Evolutionary conservation across 2,113 vertebrate species (phyloP), one percentile per base, ranked within the genome.

Genomic region (Varanus salvator): DNA sequence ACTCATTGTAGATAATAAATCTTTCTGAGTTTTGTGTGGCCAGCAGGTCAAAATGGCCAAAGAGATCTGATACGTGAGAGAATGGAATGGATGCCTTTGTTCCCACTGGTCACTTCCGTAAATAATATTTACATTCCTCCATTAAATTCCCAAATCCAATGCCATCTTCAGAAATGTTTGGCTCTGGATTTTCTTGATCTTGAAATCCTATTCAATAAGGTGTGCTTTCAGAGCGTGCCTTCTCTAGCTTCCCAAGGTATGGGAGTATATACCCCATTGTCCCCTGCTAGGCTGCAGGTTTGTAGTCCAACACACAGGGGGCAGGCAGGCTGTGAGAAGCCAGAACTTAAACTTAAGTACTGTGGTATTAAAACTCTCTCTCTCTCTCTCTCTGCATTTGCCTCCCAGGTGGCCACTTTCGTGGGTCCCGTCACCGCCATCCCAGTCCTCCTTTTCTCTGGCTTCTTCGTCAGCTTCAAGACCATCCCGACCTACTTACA

Each of bases 391-490:
- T 3, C 1, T 77, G 23, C 34, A 38, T 90, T 52, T 94, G 64
- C 78, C 94, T 80, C 84, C 72, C 94, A 99, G 99, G 99, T 99
- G 93, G 99, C 99, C 90, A 99, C 99, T 2, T 99, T 99, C 14
- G 97, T 99, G 94, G 99, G 99, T 74, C 99, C 99, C 0, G 98
- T 99, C 83, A 98, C 99, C 75, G 98, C 99, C 92, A 99, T 99
- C 93, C 99, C 99, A 0, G 99, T 99, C 85, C 98, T 99, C 85
- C 97, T 99, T 87, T 99, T 99, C 97, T 99, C 99, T 5, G 99
- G 99, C 87, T 99, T 99, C 97, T 99, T 99, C 1, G 98, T 99
- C 94, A 99, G 99, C 94, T 99, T 99, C 96, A 99, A 99, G 97
- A 99, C 99, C 90, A 99, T 99, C 94, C 99, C 99, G 76, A 99